Evolutionary conservation across 30 jellyfish, hydroid and myxozoan species (phyloP).

Genomic region (Aurelia sp.): DNA sequence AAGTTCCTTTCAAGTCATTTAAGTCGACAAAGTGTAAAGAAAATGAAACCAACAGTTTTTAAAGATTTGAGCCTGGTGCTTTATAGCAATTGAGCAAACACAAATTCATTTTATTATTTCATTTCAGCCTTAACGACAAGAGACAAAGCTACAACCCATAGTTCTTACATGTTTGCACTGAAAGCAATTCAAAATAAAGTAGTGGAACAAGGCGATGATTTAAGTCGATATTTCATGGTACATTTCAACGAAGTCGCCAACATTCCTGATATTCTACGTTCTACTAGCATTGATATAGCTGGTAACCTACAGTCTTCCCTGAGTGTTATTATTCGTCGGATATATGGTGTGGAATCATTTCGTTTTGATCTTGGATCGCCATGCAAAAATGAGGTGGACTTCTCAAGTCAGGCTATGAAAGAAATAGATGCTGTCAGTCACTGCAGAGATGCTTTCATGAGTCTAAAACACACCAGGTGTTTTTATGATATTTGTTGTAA

Average conservation of each 20-base stretch:
- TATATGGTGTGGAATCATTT: constrained; percentile 10
- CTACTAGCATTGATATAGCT: constrained; percentile 40
- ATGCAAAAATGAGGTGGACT: constrained; percentile 23
- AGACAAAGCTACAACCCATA: neutral
- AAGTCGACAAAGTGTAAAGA: too few relatives aligned
- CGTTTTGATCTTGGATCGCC: neutral
- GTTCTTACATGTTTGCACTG: constrained; percentile 14
- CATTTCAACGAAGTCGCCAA: constrained; percentile 11
- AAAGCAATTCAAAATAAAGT: constrained; percentile 45
- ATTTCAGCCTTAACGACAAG: neutral
- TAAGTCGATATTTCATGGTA: constrained; percentile 52
- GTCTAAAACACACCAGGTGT: constrained; percentile 3
- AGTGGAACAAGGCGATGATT: constrained; percentile 38
- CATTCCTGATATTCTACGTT: constrained; percentile 34
- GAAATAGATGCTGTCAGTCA: neutral
- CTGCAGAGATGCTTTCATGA: neutral
- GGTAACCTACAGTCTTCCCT: neutral
- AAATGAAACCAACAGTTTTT: too few relatives aligned
- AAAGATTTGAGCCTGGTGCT: too few relatives aligned
- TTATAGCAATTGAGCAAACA: too few relatives aligned
- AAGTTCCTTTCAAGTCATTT: too few relatives aligned
- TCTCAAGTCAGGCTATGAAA: constrained; percentile 1
- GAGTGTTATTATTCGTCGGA: constrained; percentile 11
- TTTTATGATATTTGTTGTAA: neutral
- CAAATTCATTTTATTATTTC: too few relatives aligned